These are phyloP conservation scores for Zaprionus ghesquierei DNA, from an alignment of 1,140 invertebrate species.

Conservation along the genomic window DNA sequence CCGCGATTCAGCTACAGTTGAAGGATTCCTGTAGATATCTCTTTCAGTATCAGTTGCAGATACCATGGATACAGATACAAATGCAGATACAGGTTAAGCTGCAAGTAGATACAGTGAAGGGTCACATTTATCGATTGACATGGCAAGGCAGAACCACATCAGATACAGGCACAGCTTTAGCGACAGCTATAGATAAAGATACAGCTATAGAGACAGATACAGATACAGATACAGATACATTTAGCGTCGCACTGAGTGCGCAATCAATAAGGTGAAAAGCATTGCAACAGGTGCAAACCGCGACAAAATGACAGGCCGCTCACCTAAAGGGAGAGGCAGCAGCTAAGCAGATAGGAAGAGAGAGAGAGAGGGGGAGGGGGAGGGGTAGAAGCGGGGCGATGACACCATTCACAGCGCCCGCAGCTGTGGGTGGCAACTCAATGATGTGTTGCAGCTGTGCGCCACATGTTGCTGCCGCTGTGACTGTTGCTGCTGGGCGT, in stretches of 20 bases:
- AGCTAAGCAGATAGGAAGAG: not conserved
- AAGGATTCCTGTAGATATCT: too few relatives aligned
- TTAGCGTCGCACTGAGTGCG: conserved; percentile 13
- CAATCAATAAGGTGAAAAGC: conserved; percentile 76
- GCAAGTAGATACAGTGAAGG: not conserved
- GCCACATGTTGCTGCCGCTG: conserved; percentile 68
- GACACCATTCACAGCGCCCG: conserved; percentile 51
- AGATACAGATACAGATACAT: conserved; percentile 5
- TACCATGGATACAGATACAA: not conserved
- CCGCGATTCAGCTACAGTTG: too few relatives aligned
- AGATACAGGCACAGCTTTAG: not conserved
- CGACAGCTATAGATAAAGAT: not conserved
- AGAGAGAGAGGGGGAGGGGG: not conserved
- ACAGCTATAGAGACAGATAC: conserved; percentile 8
- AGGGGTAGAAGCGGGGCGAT: conserved; percentile 54
- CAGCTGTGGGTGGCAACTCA: conserved; percentile 65
- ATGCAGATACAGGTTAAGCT: not conserved
- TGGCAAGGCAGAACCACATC: not conserved
- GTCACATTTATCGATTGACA: too few relatives aligned
- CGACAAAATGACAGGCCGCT: conserved; percentile 61
- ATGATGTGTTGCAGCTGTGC: conserved; percentile 78
- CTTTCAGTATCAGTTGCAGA: too few relatives aligned
- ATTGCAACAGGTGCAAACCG: conserved; percentile 69
- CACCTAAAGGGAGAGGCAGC: conserved; percentile 36
- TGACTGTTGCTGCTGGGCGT: conserved; percentile 36